Conservation (phyloP, 1,140 invertebrate genomes). For the Oncopodura yosiiana region DNA sequence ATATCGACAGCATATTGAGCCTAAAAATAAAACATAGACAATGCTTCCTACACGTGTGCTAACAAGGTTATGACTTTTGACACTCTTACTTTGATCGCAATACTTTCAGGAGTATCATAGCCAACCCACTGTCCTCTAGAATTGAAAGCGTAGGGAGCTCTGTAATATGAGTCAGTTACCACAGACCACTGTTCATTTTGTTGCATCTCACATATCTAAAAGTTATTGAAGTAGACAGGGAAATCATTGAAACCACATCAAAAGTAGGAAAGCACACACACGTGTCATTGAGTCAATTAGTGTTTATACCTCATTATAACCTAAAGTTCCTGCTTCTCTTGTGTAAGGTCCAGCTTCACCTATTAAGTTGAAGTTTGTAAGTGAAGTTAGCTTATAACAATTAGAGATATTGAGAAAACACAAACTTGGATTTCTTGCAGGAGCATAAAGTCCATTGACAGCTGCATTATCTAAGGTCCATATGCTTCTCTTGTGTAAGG, state of each 20-base stretch:
- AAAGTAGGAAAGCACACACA: not conserved
- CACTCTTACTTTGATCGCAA: conserved; percentile 35
- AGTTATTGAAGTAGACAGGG: not conserved
- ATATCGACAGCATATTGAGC: conserved; percentile 24
- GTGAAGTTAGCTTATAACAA: no score
- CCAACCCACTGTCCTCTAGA: conserved; percentile 61
- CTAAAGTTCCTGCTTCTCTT: conserved; percentile 44
- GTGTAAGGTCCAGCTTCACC: conserved; percentile 41
- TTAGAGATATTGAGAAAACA: no score
- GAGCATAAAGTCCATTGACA: conserved; percentile 41
- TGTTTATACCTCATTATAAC: conserved; percentile 30
- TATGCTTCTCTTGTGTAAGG: conserved; percentile 53
- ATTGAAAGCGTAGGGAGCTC: conserved; percentile 53
- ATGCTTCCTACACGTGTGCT: no score
- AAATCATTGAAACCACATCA: not conserved
- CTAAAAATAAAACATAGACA: no score
- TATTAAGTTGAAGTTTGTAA: not conserved
- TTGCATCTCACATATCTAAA: conserved; percentile 5
- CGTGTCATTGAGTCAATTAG: not conserved
- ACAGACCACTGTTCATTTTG: conserved; percentile 40
- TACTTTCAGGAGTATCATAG: conserved; percentile 53
- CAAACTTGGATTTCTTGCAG: conserved; percentile 47
- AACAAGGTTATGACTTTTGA: no score
- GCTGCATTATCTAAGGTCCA: conserved; percentile 42
- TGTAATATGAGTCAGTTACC: conserved; percentile 46